Conservation (phyloP, 2,888 invertebrate genomes). For the Chymomyza fuscimana region DNA sequence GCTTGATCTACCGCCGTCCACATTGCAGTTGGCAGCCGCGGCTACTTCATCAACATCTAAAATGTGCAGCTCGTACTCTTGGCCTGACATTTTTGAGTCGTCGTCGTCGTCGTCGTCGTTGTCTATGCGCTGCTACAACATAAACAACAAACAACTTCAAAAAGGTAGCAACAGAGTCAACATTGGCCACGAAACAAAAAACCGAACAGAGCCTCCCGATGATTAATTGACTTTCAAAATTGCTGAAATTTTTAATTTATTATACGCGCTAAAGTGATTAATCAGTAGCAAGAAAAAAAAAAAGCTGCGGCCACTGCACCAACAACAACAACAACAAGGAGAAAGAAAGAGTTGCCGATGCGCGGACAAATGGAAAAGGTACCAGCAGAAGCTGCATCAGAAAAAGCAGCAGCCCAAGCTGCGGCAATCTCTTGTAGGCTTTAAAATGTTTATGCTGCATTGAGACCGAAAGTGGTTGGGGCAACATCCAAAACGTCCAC, state of each 20-base stretch:
- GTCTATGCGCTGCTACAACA: conserved; percentile 50
- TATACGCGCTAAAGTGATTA: conserved; percentile 78
- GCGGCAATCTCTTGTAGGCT: conserved; percentile 22
- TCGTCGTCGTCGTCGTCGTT: conserved; percentile 23
- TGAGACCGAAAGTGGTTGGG: conserved; percentile 64
- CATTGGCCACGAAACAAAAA: conserved; percentile 36
- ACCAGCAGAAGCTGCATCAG: conserved; percentile 32
- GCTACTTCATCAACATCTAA: conserved; percentile 73
- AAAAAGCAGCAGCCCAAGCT: conserved; percentile 15
- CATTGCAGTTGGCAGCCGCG: conserved; percentile 20
- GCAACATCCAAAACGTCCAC: conserved; percentile 21
- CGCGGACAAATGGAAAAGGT: conserved; percentile 35
- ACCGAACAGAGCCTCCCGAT: conserved; percentile 66
- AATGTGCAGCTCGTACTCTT: conserved; percentile 66
- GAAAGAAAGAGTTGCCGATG: conserved; percentile 1
- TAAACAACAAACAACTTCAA: conserved; percentile 41
- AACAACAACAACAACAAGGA: background rate
- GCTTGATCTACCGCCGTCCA: conserved; percentile 55
- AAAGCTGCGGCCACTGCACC: conserved; percentile 28
- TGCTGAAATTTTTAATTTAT: conserved; percentile 80
- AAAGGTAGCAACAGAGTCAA: conserved; percentile 46
- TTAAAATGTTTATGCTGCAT: conserved; percentile 32
- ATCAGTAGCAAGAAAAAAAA: conserved; percentile 66
- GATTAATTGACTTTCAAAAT: conserved; percentile 80
- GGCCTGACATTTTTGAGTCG: conserved; percentile 67